Conservation (phyloP, 2,888 invertebrate genomes). For the Xestobium rufovillosum region DNA sequence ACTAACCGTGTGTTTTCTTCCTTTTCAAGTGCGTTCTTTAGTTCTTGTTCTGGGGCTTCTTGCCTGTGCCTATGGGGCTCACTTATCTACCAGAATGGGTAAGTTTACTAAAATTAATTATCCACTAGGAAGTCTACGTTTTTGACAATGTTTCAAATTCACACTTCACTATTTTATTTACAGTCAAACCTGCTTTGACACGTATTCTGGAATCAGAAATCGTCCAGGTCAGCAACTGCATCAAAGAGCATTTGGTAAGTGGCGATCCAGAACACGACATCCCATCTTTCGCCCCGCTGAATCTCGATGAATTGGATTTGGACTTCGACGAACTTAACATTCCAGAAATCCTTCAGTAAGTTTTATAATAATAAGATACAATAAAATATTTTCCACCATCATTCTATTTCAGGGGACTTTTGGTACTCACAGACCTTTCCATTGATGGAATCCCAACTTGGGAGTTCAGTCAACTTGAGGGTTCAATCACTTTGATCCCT, state of each 20-base stretch:
- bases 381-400: constrained; percentile 1
- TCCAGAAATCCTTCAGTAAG: constrained; percentile 1
- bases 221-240: neutral
- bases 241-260: neutral
- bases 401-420: neutral
- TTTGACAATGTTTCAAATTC: too few relatives aligned
- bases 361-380: neutral
- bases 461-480: neutral
- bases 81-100: too few relatives aligned
- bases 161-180: too few relatives aligned
- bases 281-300: neutral
- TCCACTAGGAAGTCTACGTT: too few relatives aligned
- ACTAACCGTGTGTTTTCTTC: too few relatives aligned
- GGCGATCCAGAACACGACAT: constrained; percentile 1
- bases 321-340: neutral
- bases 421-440: neutral
- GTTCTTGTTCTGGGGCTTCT: too few relatives aligned
- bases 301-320: neutral
- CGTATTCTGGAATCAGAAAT: neutral
- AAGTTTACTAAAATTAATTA: too few relatives aligned
- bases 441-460: neutral
- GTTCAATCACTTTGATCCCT: constrained; percentile 1
- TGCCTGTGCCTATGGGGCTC: too few relatives aligned
- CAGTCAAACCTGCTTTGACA: too few relatives aligned
- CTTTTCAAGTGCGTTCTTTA: too few relatives aligned